Percentiles rank a stretch among this genome's conserved stretches.
Conservation (phyloP, 2,797 vertebrate genomes). For the Poeciliopsis gracilis region DNA sequence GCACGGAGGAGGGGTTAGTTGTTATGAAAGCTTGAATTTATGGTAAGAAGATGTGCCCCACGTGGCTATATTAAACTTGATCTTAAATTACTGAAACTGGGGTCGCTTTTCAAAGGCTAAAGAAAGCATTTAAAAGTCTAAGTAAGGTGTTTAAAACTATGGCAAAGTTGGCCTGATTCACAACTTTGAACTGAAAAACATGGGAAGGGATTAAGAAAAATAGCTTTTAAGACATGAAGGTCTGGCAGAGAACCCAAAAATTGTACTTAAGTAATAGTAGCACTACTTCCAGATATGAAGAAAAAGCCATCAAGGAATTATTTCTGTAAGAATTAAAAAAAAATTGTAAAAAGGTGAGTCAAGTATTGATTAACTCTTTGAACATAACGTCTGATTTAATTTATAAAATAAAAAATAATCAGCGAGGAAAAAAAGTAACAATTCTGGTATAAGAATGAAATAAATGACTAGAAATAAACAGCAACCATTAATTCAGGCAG, state of each 20-base stretch:
- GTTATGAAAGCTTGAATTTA: neutral
- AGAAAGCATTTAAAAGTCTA: neutral
- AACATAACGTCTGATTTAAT: neutral
- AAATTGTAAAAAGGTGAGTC: neutral
- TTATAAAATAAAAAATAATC: neutral
- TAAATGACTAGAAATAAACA: neutral
- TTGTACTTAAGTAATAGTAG: neutral
- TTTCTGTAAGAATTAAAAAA: neutral
- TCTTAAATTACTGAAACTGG: neutral
- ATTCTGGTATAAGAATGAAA: neutral
- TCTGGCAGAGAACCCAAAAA: neutral
- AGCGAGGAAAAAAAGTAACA: neutral
- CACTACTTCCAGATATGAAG: neutral
- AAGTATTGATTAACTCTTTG: neutral
- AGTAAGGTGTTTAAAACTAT: too few relatives aligned
- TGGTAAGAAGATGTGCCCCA: neutral
- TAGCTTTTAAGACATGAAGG: neutral
- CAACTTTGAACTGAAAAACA: neutral
- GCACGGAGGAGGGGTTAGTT: conserved; percentile 32
- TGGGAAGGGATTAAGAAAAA: neutral
- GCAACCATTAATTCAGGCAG: neutral
- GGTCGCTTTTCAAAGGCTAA: neutral
- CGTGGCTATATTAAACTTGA: neutral
- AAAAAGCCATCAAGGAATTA: neutral
- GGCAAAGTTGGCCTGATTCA: neutral